Conservation (phyloP, 2,113 vertebrate genomes). For the Brachionichthys hirsutus region DNA sequence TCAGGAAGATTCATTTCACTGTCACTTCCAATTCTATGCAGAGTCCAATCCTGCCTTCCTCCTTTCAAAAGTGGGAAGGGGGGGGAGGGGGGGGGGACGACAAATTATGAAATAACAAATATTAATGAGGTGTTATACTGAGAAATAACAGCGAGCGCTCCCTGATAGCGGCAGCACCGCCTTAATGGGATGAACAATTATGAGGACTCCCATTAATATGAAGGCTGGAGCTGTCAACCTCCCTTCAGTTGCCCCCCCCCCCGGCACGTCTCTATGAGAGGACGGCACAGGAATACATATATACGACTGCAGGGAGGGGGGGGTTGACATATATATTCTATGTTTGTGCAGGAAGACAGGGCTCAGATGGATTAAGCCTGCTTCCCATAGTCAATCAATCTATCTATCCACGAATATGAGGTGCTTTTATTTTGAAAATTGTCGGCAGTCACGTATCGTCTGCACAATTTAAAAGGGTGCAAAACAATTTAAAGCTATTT, state of each 20-base stretch:
- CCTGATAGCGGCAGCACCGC: conserved; percentile 82
- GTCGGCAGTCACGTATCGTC: too few species aligned
- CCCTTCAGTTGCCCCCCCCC: conserved; percentile 56
- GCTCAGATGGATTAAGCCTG: too few species aligned
- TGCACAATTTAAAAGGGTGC: too few species aligned
- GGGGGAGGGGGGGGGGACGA: conserved; percentile 26
- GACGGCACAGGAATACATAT: conserved; percentile 26
- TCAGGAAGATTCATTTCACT: conserved; percentile 79
- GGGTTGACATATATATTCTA: too few species aligned
- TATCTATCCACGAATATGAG: too few species aligned
- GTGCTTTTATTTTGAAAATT: too few species aligned
- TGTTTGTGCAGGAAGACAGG: too few species aligned
- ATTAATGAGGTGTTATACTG: conserved; percentile 82
- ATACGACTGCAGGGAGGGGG: conserved; percentile 35
- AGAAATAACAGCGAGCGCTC: conserved; percentile 77
- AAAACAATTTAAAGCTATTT: too few species aligned
- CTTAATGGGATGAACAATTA: conserved; percentile 84
- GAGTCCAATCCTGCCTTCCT: conserved; percentile 58
- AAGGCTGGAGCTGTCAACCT: conserved; percentile 63
- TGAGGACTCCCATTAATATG: conserved; percentile 77
- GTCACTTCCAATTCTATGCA: conserved; percentile 71
- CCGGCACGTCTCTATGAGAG: too few species aligned
- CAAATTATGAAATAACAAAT: conserved; percentile 75
- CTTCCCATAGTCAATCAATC: too few species aligned
- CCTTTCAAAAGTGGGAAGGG: conserved; percentile 44